Base-by-base conservation (phyloP, 2,797 vertebrate species). In the Sebastes diploproa region DNA sequence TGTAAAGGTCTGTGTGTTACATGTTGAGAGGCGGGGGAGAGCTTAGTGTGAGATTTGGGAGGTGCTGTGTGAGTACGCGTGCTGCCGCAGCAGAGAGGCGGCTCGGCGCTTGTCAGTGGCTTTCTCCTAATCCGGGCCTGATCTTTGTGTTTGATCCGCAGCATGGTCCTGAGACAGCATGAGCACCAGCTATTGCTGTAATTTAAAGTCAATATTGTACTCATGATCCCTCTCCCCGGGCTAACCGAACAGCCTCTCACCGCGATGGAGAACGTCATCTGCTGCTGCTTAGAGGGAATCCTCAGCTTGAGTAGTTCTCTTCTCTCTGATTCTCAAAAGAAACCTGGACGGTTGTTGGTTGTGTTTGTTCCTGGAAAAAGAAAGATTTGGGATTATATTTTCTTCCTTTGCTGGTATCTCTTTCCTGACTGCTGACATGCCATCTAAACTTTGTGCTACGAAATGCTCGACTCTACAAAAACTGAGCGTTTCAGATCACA, bases 121-220 rank as follows among this genome's bases (percentile, higher is more conserved):
- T 96, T 96, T 95, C 88, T 88, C 86, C 86, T 96, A 96, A 96
- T 96, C 95, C 95, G 20, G 87, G 91, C 89, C 93, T 96, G 95
- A 96, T 96, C 96, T 96, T 93, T 88, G 88, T 91, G 94, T 96
- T 96, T 96, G 96, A 96, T 95, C 95, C 94, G 63, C 92, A 91
- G 91, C 92, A 87, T 95, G 92, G 94, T 95, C 89, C 94, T 93
- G 95, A 95, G 94, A 94, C 91, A 79, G 92, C 89, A 85, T 94
- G 95, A 95, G 95, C 94, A 94, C 94, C 93, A 92, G 94, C 94
- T 93, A 94, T 92, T 78, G 94, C 92, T 93, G 94, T 95, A 95
- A 96, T 95, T 95, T 96, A 94, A 95, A 96, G 95, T 95, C 95
- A 93, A 96, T 95, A 94, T 94, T 93, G 93, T 92, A 91, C 93